Percentiles rank a stretch among this genome's conserved stretches.
These are phyloP conservation scores for Opisthograptis luteolata DNA, from an alignment of 2,888 invertebrate species.

Conservation along the genomic window DNA sequence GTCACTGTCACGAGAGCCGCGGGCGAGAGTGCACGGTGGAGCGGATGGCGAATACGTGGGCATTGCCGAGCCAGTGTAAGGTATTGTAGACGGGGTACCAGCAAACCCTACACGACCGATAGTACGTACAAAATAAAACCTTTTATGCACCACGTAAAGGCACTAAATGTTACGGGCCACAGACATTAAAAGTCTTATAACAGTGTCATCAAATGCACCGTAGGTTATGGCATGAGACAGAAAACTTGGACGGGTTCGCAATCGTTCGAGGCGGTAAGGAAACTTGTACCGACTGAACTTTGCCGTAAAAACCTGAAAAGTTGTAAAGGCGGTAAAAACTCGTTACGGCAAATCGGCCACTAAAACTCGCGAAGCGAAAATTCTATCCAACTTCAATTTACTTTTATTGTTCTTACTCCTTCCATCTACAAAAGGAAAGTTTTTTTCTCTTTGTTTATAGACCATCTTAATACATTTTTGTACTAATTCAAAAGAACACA, in stretches of 20 bases:
- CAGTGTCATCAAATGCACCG: conserved; percentile 18
- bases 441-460: conserved; percentile 61
- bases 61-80: no score
- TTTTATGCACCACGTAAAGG: background rate
- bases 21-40: no score
- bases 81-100: no score
- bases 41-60: no score
- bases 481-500: conserved; percentile 62
- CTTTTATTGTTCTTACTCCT: conserved; percentile 80
- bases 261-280: conserved; percentile 50
- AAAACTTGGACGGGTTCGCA: conserved; percentile 47
- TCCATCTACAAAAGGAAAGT: conserved; percentile 66
- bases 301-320: conserved; percentile 67
- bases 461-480: conserved; percentile 72
- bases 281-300: conserved; percentile 61
- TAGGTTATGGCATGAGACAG: conserved; percentile 12
- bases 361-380: conserved; percentile 82
- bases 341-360: conserved; percentile 81
- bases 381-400: conserved; percentile 83
- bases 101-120: no score
- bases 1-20: no score
- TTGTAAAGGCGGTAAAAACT: conserved; percentile 81
- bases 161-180: conserved; percentile 11
- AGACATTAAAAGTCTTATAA: conserved; percentile 1
- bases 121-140: no score